These are phyloP conservation scores for Urocynchramus pylzowi DNA, from an alignment of 2,113 vertebrate species.

Conservation along the genomic window DNA sequence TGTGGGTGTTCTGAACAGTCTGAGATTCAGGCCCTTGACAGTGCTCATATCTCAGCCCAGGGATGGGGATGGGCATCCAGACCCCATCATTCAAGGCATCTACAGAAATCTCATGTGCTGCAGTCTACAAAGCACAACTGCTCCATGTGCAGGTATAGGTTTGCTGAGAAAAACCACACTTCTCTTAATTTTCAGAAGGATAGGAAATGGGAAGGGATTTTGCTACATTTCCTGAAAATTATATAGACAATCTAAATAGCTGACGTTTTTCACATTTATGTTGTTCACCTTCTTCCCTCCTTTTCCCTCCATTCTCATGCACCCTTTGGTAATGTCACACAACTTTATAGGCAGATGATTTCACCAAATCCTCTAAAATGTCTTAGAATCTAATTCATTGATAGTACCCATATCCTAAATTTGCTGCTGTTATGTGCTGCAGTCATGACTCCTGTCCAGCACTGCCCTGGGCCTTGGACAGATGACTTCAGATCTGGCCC, in stretches of 20 bases:
- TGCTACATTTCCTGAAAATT: not conserved
- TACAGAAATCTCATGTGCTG: not conserved
- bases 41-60: not conserved
- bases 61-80: accelerated
- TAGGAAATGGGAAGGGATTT: not conserved
- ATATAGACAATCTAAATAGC: not conserved
- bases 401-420: not conserved
- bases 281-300: not conserved
- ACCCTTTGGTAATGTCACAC: not conserved
- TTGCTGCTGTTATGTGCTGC: not conserved
- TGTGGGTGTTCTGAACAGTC: not conserved
- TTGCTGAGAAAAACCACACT: not conserved
- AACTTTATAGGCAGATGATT: not conserved
- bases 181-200: not conserved
- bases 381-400: not conserved
- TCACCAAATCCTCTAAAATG: too few relatives aligned
- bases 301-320: not conserved
- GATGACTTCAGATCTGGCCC: not conserved
- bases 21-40: not conserved
- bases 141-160: not conserved
- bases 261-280: not conserved
- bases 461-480: not conserved
- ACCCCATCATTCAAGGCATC: not conserved
- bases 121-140: not conserved
- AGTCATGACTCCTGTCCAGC: not conserved